Base-by-base conservation (phyloP, 2,888 invertebrate species). In the Rhodophaea formosa region DNA sequence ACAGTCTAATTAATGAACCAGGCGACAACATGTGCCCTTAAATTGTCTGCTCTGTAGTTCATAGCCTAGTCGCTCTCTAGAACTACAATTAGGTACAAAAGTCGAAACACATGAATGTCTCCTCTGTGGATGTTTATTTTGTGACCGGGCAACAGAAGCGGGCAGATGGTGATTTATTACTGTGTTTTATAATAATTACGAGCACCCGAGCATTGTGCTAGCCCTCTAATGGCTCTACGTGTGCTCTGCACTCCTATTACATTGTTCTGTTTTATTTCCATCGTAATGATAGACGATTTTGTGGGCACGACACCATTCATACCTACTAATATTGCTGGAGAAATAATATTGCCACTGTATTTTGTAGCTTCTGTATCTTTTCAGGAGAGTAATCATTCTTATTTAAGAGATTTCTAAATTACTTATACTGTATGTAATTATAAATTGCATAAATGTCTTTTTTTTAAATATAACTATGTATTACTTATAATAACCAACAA, bases 151-250 rank as follows among this genome's bases (percentile, higher is more conserved):
- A 84, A 85, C 84, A 86, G 83, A 80, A 83, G 83, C 80, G 80
- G 74, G 75, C 85, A 88, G 87, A 87, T 88, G 87, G 81, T 87
- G 87, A 89, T 89, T 88, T 89, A 89, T 88, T 84, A 84, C 84
- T 75, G 76, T 82, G 82, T 88, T 88, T 87, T 86, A 86, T 86
- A 86, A 88, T 87, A 87, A 88, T 88, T 86, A 86, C 80, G 77
- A 71, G 72, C 70, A 69, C 72, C 67, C 73, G 79, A 77, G 75
- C 77, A 77, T 84, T 85, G 81, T 71, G 64, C 60, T 63, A 60
- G 60, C 67, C 69, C 67, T 68, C 74, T 79, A 80, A 82, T 80
- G 79, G 75, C 69, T 61, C 63, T 67, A 69, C 70, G 75, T 68
- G 73, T 69, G 70, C 65, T 75, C 69, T 69, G 70, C 66, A 75